A percentile compares a stretch with the other conserved stretches of the same genome.
Evolutionary conservation across 2,888 invertebrate genomes (phyloP).

Genomic region (Drosophila mulleri): DNA sequence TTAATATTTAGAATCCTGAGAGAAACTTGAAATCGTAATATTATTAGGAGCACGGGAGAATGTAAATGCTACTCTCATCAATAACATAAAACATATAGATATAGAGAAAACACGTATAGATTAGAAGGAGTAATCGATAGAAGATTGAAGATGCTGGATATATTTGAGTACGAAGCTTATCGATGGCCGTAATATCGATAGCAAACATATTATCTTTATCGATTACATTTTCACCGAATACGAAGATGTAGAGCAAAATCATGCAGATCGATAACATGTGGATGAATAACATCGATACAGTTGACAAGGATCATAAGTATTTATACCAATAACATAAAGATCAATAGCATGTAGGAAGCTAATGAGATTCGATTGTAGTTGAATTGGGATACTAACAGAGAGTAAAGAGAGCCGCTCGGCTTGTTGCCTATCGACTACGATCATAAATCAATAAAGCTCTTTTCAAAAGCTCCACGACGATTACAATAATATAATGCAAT

Average conservation of each 20-base stretch:
- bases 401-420: background rate
- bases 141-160: too few relatives aligned
- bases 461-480: background rate
- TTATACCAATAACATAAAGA: too few relatives aligned
- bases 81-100: too few relatives aligned
- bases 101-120: background rate
- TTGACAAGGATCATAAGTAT: background rate
- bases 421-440: background rate
- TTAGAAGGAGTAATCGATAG: too few relatives aligned
- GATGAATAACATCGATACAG: background rate
- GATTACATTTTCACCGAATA: background rate
- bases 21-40: background rate
- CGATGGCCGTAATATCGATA: too few relatives aligned
- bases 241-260: background rate
- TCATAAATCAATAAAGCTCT: background rate
- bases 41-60: background rate
- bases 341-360: too few relatives aligned
- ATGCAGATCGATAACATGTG: background rate
- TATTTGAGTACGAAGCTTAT: too few relatives aligned
- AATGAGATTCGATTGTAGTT: background rate
- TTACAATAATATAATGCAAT: conserved; percentile 38
- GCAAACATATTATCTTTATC: background rate
- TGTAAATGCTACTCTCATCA: background rate
- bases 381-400: too few relatives aligned
- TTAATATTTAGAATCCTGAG: background rate